A percentile compares a stretch with the other conserved stretches of the same genome.
These are phyloP conservation scores for Platycercus adscitus DNA, from an alignment of 2,113 vertebrate genomes.

Conservation along the genomic window DNA sequence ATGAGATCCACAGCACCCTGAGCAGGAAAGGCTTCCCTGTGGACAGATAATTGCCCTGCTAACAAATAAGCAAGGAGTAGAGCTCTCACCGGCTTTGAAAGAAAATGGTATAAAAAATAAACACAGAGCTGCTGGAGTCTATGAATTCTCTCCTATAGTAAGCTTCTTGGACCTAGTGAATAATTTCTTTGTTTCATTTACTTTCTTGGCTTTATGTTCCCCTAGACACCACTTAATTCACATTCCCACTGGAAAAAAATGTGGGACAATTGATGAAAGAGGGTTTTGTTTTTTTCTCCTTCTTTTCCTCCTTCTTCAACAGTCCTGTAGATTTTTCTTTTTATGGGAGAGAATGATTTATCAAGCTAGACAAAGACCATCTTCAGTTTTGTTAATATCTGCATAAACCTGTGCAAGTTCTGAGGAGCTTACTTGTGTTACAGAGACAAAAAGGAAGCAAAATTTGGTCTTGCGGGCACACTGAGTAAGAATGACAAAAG, in stretches of 20 bases:
- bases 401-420: neutral
- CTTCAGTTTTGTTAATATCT: neutral
- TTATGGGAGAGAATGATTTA: neutral
- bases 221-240: neutral
- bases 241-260: neutral
- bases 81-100: neutral
- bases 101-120: neutral
- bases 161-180: neutral
- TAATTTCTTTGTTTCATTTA: neutral
- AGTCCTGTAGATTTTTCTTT: neutral
- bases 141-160: neutral
- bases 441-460: neutral
- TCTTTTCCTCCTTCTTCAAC: neutral
- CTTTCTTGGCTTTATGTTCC: neutral
- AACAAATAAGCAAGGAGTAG: neutral
- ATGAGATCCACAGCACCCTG: accelerated
- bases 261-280: neutral
- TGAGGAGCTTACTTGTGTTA: neutral
- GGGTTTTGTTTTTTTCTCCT: neutral
- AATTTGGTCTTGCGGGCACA: neutral
- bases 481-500: neutral
- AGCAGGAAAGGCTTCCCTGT: neutral
- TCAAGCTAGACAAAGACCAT: neutral
- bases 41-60: neutral
- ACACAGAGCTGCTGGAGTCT: neutral